Percentiles rank a stretch among this genome's conserved stretches.
Conservation (phyloP, 2,113 vertebrate species). For the Girardinichthys multiradiatus region DNA sequence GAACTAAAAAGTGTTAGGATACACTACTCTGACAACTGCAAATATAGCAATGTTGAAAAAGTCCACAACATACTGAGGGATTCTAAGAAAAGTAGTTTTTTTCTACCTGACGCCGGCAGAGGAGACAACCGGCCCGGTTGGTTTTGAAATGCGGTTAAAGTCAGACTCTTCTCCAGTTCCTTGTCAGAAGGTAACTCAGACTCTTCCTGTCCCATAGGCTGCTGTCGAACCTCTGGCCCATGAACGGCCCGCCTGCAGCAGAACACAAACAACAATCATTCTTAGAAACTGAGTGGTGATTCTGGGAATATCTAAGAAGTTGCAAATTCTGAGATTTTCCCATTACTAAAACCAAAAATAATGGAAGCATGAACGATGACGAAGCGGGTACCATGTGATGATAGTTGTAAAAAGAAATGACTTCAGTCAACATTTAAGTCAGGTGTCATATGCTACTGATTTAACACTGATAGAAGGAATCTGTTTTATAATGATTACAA, state of each 20-base stretch:
- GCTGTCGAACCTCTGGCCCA: constrained; percentile 36
- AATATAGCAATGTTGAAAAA: not conserved
- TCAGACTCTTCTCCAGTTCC: constrained; percentile 47
- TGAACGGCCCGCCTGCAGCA: constrained; percentile 67
- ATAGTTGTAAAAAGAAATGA: fast-evolving
- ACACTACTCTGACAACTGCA: not conserved
- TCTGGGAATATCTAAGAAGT: not conserved
- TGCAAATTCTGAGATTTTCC: not conserved
- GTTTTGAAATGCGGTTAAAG: constrained; percentile 32
- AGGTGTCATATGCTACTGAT: not conserved
- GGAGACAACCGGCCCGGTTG: constrained; percentile 38
- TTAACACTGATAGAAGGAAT: not conserved
- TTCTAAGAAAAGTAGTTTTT: not conserved
- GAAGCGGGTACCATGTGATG: not conserved
- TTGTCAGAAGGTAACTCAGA: constrained; percentile 56
- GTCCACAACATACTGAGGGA: not conserved
- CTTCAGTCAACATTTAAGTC: not conserved
- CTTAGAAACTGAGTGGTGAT: not conserved
- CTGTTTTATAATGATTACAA: not conserved
- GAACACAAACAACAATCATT: constrained; percentile 1
- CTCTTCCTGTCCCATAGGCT: constrained; percentile 73
- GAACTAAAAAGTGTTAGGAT: not conserved
- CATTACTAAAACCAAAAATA: not conserved
- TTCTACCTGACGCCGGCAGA: constrained; percentile 41
- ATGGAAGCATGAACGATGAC: not conserved